Base-by-base conservation (phyloP, 1,140 invertebrate species). In the Temnothorax curvispinosus region DNA sequence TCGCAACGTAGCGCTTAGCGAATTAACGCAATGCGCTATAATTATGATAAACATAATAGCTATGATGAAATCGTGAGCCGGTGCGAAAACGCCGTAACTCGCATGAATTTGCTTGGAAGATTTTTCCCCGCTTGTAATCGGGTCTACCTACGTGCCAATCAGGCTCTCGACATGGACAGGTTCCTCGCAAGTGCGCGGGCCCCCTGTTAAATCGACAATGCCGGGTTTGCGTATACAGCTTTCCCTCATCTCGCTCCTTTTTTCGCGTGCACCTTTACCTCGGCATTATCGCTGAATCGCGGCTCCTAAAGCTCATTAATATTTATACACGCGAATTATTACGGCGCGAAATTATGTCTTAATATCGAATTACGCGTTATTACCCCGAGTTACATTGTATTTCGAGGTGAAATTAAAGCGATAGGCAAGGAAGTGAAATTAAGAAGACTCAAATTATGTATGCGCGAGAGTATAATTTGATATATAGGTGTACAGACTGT, bases 301-400 rank as follows among this genome's bases (percentile, higher is more conserved):
- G 80, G 69, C 54, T 38, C 13, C 80, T 50, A 84, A 84, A n/a
- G 18, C 80, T 74, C 69, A 84, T 75, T 74, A 74, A 84, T 75
- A 75, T 84, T 84, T 84, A 84, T 75, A 75, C 44, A 27, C 52
- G 44, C 52, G 18, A 82, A 74, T 82, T 74, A 82, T 75, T 60
- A 74, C 41, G 54, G 54, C 54, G 32, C 50, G 69, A 75, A 84
- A 75, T 50, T 75, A 60, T 60, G 71, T 84, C 80, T 75, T 75
- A 84, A 74, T 84, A 84, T 71, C 80, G 69, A 84, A 84, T 84
- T 60, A 84, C 80, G 69, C 80, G 69, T 84, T 84, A 75, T 84
- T 75, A 84, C 54, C 18, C 54, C 54, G 41, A 18, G 38, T 82
- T 72, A 82, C 67, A 82, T 74, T 74, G 67, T 18, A 74, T 60